Evolutionary conservation across 2,113 vertebrate genomes (phyloP).

Genomic region (Lonchura striata): DNA sequence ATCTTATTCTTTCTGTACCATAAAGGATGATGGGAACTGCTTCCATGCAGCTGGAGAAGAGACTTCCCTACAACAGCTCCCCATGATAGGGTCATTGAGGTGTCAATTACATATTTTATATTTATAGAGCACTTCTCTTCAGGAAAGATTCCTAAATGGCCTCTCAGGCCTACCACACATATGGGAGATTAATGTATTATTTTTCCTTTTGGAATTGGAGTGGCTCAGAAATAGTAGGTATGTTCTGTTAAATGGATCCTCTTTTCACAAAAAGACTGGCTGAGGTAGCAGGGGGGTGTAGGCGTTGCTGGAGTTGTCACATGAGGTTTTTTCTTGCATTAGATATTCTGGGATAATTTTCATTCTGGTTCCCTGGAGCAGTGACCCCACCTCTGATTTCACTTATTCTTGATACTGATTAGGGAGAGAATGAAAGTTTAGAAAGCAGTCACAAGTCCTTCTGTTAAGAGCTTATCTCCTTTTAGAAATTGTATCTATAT

Average conservation of each 20-base stretch:
- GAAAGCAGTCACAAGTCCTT: neutral
- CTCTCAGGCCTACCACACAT: neutral
- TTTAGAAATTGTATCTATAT: neutral
- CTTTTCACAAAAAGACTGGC: neutral
- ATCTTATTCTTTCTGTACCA: neutral
- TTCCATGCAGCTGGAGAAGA: neutral
- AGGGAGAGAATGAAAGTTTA: neutral
- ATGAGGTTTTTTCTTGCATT: neutral
- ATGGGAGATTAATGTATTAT: neutral
- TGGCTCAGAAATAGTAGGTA: neutral
- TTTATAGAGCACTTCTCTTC: slow-evolving; percentile 20
- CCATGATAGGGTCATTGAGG: neutral
- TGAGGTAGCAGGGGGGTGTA: neutral
- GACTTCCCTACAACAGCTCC: neutral
- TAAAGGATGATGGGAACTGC: neutral
- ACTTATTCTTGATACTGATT: neutral
- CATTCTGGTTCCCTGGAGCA: neutral
- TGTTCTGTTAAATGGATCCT: neutral
- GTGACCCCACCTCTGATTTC: neutral
- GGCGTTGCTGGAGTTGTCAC: neutral
- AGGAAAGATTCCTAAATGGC: neutral
- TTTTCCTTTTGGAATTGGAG: neutral
- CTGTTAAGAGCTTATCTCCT: neutral
- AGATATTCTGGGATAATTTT: neutral
- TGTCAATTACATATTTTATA: slow-evolving; percentile 8